Evolutionary conservation across 2,113 vertebrate species (phyloP), one percentile per base, ranked within the genome.

Genomic region (Pyrgilauda ruficollis): DNA sequence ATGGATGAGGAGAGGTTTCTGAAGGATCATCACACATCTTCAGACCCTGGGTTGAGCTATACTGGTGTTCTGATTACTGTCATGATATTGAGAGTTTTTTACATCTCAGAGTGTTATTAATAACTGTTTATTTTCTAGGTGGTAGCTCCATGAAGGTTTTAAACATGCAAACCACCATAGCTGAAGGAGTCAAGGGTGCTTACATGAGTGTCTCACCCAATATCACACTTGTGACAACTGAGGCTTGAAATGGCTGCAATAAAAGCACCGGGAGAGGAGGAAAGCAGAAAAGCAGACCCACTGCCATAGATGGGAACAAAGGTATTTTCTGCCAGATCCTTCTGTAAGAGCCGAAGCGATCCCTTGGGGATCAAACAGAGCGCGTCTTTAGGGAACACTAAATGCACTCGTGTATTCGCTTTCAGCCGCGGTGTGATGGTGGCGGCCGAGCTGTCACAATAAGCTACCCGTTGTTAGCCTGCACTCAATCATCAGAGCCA

Each of bases 401-500:
- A 83, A 79, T 6, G 63, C 49, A 8, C 31, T 9, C 0, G 1
- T 41, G 31, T n/a, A 9, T 61, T 79, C 1, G 4, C 70, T 63
- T 82, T 72, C 69, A 74, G 64, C 44, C 46, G 44, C 0, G 0
- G 15, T 4, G 18, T 26, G 21, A 18, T 1, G 1, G 47, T 17
- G 47, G 83, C 56, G 69, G 91, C 89, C 15, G 9, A 95, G 92
- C 68, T 53, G 30, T 85, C 91, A 62, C 58, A 92, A 94, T 74
- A 35, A 96, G 91, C 75, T 78, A 27, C 86, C 81, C 4, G 28
- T 80, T 68, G 77, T 80, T 76, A 89, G 72, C 46, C 24, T 14
- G 70, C 89, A 62, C 66, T 91, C 94, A 93, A 94, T 93, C 94
- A 91, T 88, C 83, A 89, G 85, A 96, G 92, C 72, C 79, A 82